Percentiles rank a stretch among this genome's conserved stretches.
phyloP scores from a whole-genome alignment of 2,113 vertebrate species.

The Brachirus orientalis region DNA sequence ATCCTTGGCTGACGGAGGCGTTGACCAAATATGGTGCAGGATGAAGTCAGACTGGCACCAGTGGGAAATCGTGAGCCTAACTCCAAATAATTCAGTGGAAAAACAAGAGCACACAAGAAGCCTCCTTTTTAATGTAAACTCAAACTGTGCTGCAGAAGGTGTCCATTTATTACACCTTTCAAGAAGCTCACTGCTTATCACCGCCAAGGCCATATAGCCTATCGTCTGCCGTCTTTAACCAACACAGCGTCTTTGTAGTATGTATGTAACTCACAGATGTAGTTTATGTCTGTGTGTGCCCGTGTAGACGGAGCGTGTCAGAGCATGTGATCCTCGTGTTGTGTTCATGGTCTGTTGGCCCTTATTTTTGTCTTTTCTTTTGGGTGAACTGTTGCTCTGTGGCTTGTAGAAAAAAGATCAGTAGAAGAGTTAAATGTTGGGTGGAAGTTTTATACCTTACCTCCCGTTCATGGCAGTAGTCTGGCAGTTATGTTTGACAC shows the following conservation, averaged over 20 bases:
- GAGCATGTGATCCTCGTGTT: constrained; percentile 35
- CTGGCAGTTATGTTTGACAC: constrained; percentile 22
- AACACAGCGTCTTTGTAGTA: constrained; percentile 59
- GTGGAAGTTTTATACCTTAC: constrained; percentile 22
- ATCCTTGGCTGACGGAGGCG: constrained; percentile 25
- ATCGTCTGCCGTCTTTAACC: constrained; percentile 58
- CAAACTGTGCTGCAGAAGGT: constrained; percentile 46
- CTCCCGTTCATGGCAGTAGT: constrained; percentile 26
- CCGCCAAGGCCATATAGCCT: constrained; percentile 67
- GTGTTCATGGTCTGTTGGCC: constrained; percentile 14
- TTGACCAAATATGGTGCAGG: constrained; percentile 36
- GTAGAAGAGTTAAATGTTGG: constrained; percentile 25
- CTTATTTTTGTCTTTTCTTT: constrained; percentile 21
- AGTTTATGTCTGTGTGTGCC: constrained; percentile 25
- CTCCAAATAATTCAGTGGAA: constrained; percentile 29
- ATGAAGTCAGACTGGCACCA: constrained; percentile 16
- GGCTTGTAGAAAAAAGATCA: constrained; percentile 37
- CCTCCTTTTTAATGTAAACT: constrained; percentile 27
- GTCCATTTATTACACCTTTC: constrained; percentile 37
- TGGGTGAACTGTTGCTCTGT: constrained; percentile 22
- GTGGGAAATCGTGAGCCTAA: constrained; percentile 30
- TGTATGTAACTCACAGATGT: constrained; percentile 23
- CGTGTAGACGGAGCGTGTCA: constrained; percentile 23
- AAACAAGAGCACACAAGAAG: constrained; percentile 65
- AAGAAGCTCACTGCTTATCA: constrained; percentile 64